Conservation (phyloP, 2,888 invertebrate genomes). For the Diloba caeruleocephala region DNA sequence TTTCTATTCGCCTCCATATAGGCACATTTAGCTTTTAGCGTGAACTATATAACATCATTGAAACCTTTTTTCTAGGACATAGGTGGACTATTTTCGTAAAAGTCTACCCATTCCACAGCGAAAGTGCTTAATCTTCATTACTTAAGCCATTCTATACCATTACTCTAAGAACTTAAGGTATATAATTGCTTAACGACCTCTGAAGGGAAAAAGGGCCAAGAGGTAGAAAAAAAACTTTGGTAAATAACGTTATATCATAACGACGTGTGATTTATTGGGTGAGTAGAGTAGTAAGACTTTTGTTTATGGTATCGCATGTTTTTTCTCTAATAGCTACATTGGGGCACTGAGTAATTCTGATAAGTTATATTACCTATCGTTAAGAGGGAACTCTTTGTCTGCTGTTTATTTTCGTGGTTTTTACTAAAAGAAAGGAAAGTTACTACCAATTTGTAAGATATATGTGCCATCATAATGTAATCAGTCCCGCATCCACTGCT, state of each 20-base stretch:
- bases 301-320: constrained; percentile 53
- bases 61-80: constrained; percentile 32
- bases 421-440: too few species aligned
- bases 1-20: too few species aligned
- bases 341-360: constrained; percentile 36
- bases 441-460: too few species aligned
- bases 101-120: constrained; percentile 30
- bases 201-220: constrained; percentile 28
- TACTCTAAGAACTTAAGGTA: constrained; percentile 53
- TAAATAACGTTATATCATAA: constrained; percentile 57
- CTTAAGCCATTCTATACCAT: constrained; percentile 51
- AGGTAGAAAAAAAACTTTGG: constrained; percentile 47
- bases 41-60: constrained; percentile 25
- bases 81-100: constrained; percentile 43
- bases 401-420: background rate
- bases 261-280: constrained; percentile 50
- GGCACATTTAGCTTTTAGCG: too few species aligned
- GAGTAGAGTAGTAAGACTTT: constrained; percentile 45
- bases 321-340: constrained; percentile 47
- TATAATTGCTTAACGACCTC: constrained; percentile 53
- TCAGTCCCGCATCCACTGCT: too few species aligned
- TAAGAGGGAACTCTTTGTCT: constrained; percentile 2
- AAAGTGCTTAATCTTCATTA: constrained; percentile 53
- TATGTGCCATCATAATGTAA: too few species aligned
- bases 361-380: constrained; percentile 23